Percentiles rank a stretch among this genome's conserved stretches.
These are phyloP conservation scores for Lutjanus argentimaculatus DNA, from an alignment of 2,797 vertebrate genomes.

Conservation along the genomic window DNA sequence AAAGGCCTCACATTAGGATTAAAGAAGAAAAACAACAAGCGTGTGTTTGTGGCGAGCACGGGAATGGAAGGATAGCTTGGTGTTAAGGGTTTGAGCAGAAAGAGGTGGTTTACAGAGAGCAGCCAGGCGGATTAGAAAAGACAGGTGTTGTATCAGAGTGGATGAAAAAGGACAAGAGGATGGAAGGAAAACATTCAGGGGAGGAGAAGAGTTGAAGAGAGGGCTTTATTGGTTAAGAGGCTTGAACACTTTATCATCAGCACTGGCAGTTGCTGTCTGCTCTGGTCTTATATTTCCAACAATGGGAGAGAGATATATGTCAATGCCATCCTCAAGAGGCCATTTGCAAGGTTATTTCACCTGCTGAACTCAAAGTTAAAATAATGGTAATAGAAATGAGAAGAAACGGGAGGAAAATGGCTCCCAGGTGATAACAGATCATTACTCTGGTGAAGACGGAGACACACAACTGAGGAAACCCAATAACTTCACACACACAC, in stretches of 20 bases:
- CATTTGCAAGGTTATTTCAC: constrained; percentile 36
- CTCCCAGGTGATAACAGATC: constrained; percentile 36
- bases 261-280: constrained; percentile 14
- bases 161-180: constrained; percentile 53
- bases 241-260: constrained; percentile 20
- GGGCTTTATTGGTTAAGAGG: constrained; percentile 35
- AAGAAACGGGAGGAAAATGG: constrained; percentile 27
- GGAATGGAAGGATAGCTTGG: constrained; percentile 4
- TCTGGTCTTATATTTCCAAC: constrained; percentile 27
- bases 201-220: constrained; percentile 26
- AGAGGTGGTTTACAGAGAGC: constrained; percentile 29
- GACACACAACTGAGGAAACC: constrained; percentile 16
- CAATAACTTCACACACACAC: constrained; percentile 15
- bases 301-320: background rate
- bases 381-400: constrained; percentile 7
- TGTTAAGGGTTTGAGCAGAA: constrained; percentile 38
- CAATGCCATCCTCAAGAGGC: constrained; percentile 29
- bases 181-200: constrained; percentile 32
- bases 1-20: background rate
- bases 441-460: constrained; percentile 32
- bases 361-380: constrained; percentile 23
- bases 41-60: background rate
- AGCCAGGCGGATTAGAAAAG: constrained; percentile 46
- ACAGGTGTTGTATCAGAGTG: constrained; percentile 28
- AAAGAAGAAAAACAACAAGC: background rate